Evolutionary conservation across 2,888 invertebrate species (phyloP), one percentile per base, ranked within the genome.

Genomic region (Parascotia fuliginaria): DNA sequence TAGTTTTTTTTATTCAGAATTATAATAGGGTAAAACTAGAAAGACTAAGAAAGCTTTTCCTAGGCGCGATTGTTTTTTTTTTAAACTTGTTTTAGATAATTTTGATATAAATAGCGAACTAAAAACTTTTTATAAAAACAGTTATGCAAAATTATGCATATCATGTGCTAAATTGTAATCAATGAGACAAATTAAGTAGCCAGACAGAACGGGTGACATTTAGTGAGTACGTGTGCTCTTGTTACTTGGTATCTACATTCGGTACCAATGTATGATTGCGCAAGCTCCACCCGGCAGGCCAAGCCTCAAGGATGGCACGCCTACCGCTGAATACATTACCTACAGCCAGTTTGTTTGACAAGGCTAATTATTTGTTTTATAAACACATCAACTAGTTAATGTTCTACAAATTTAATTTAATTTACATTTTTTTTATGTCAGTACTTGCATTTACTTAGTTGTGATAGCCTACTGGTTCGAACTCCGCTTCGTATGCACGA

Each of bases 261-360:
- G 37, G 16, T 33, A 44, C 9, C 38, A 41, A 31, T 34, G 42
- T 32, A 14, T 32, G 9, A 22, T 75, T 70, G 63, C 57, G 58
- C 55, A 65, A 69, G 16, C 59, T 59, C 48, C 57, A 60, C 54
- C 56, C 65, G 54, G 45, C 47, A 24, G 11, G 16, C 16, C 22
- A 12, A n/a, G 16, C 34, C 42, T 69, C 76, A 77, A 75, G 70
- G 72, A 75, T 73, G 65, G 38, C 57, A 49, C 60, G 50, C 55
- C 59, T 49, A 60, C n/a, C 57, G 36, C 34, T 32, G 37, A n/a
- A 33, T 50, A 62, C 45, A 62, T 42, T 68, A 50, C 51, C 55
- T 56, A 60, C 38, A 55, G 55, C 41, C 38, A 22, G 41, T 48
- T 51, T 43, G 34, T 51, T 46, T 48, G 51, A 47, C 51, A 52